Conservation (phyloP, 1,140 invertebrate species). For the Globodera rostochiensis region DNA sequence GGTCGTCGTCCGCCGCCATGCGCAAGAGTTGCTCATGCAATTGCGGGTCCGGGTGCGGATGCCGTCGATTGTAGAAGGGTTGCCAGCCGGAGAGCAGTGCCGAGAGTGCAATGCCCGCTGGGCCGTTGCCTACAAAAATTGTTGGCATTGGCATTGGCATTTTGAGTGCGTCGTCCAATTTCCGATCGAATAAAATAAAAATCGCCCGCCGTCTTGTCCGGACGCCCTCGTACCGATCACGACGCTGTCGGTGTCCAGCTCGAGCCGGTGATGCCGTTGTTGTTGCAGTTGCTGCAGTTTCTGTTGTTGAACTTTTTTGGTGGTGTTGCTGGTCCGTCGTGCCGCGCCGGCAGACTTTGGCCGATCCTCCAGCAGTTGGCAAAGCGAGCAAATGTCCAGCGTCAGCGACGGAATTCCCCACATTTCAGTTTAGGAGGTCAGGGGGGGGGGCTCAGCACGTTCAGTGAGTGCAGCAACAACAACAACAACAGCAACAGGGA, state of each 20-base stretch:
- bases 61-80: conserved; percentile 51
- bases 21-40: conserved; percentile 40
- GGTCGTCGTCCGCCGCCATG: not conserved
- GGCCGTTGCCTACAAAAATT: conserved; percentile 56
- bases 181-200: not conserved
- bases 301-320: no score
- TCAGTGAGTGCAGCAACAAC: no score
- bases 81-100: conserved; percentile 58
- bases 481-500: no score
- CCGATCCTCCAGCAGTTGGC: no score
- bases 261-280: not conserved
- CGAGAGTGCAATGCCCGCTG: conserved; percentile 59
- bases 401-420: no score
- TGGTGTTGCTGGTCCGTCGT: no score
- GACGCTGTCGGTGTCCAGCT: conserved; percentile 14
- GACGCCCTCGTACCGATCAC: not conserved
- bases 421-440: no score
- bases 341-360: no score
- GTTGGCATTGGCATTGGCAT: not conserved
- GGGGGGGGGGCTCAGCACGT: no score
- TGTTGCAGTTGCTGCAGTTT: no score
- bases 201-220: not conserved
- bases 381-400: no score
- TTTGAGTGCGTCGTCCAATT: not conserved
- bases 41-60: conserved; percentile 49